Base-by-base conservation (phyloP, 2,888 invertebrate species). In the Nemoura dubitans region DNA sequence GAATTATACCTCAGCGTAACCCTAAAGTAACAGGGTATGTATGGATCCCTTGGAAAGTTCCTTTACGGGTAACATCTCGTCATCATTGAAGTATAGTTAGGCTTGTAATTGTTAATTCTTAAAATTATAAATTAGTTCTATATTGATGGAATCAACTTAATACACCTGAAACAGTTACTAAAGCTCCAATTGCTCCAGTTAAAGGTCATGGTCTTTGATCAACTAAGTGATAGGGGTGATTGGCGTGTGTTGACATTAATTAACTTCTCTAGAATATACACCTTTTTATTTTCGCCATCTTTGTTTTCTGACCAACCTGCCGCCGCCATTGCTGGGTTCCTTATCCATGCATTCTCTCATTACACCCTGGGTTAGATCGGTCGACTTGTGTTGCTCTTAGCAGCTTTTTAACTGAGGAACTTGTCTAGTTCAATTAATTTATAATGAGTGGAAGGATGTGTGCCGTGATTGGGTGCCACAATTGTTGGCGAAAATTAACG, bases 211-310 rank as follows among this genome's bases (percentile, higher is more conserved):
- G 95, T 0, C 95, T 95, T 89, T 93, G 92, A 90, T 94, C 93
- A 88, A 94, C 94, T 93, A 95, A 91, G 89, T 95, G 95, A 89
- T 92, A 95, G 0, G 94, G 93, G 77, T 95, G 94, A 89, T 94
- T 94, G 90, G 92, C 91, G 89, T 93, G 92, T 90, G 90, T 92
- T 93, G 91, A 91, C 93, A 89, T 94, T 94, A 93, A 90, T 91
- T 93, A 88, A 93, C 93, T 95, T 95, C 95, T 91, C 93, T 94
- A 92, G 94, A 94, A 89, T 95, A 95, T n/a, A n/a, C n/a, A n/a
- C n/a, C n/a, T n/a, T n/a, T n/a, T n/a, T n/a, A n/a, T n/a, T n/a
- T n/a, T n/a, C n/a, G n/a, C n/a, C n/a, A n/a, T n/a, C n/a, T n/a
- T n/a, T n/a, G n/a, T n/a, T n/a, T n/a, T n/a, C n/a, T n/a, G n/a